phyloP scores from a whole-genome alignment of 2,113 vertebrate genomes.

The Todiramphus chloris region DNA sequence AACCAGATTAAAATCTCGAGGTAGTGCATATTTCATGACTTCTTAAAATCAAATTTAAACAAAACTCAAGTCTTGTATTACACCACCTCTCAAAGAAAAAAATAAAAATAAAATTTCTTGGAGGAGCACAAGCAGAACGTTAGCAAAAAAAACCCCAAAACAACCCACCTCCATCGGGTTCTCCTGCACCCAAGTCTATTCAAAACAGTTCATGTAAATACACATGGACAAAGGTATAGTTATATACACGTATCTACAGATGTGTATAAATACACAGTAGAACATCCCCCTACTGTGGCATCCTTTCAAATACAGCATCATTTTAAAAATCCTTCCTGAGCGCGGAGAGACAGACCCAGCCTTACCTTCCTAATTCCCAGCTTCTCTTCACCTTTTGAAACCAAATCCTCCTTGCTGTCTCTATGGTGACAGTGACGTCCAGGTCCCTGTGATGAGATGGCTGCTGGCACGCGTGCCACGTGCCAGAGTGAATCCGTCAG shows the following conservation, averaged over 20 bases:
- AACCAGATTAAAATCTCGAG: background rate
- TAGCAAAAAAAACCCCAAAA: too few relatives aligned
- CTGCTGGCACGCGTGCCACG: background rate
- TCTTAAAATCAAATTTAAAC: background rate
- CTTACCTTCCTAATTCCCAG: constrained; percentile 54
- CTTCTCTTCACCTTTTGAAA: constrained; percentile 70
- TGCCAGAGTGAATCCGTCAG: background rate
- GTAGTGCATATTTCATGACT: background rate
- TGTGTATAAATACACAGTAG: background rate
- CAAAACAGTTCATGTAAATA: background rate
- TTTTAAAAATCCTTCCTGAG: background rate
- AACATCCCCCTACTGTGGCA: background rate
- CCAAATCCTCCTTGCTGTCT: constrained; percentile 60
- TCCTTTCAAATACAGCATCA: background rate
- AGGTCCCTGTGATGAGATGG: background rate
- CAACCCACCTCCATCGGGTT: background rate
- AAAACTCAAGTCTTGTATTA: background rate
- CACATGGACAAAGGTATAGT: background rate
- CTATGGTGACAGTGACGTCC: constrained; percentile 71
- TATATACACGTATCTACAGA: background rate
- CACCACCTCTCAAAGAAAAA: background rate
- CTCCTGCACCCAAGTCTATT: background rate
- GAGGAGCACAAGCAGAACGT: background rate
- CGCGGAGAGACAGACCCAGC: constrained; percentile 13
- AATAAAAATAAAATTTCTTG: background rate